Evolutionary conservation across 2,797 vertebrate species (phyloP).

Genomic region (Oreonectes daqikongensis): DNA sequence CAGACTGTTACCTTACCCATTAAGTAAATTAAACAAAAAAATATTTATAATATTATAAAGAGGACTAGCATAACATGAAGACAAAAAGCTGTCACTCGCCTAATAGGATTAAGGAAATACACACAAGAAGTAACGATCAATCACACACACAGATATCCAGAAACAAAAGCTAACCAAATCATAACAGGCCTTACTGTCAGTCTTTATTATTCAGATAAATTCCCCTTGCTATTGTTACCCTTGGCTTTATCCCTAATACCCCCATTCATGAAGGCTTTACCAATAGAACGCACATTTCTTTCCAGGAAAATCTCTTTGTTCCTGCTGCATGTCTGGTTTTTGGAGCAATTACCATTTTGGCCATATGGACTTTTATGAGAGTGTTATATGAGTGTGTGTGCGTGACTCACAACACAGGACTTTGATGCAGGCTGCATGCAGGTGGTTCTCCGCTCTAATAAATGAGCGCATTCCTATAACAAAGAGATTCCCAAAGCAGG

Average conservation of each 20-base stretch:
- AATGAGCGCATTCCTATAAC: conserved; percentile 87
- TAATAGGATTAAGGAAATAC: not conserved
- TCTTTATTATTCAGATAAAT: not conserved
- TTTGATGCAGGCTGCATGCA: conserved; percentile 84
- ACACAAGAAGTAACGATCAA: not conserved
- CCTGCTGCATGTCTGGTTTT: not conserved
- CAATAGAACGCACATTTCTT: not conserved
- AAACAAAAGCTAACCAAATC: not conserved
- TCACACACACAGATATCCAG: not conserved
- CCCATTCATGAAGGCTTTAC: not conserved
- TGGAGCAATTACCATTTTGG: not conserved
- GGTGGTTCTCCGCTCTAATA: conserved; percentile 84
- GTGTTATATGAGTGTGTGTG: not conserved
- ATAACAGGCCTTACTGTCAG: not conserved
- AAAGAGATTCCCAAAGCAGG: conserved; percentile 86
- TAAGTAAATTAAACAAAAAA: not conserved
- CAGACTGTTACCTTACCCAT: conserved; percentile 1
- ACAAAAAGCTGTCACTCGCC: not conserved
- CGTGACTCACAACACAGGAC: conserved; percentile 84
- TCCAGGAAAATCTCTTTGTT: conserved; percentile 7
- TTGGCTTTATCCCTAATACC: not conserved
- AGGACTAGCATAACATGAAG: not conserved
- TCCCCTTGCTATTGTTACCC: not conserved
- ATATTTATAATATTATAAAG: not conserved
- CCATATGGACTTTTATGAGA: conserved; percentile 21